Base-by-base conservation (phyloP, 2,113 vertebrate genomes). In the Mystacornis crossleyi region DNA sequence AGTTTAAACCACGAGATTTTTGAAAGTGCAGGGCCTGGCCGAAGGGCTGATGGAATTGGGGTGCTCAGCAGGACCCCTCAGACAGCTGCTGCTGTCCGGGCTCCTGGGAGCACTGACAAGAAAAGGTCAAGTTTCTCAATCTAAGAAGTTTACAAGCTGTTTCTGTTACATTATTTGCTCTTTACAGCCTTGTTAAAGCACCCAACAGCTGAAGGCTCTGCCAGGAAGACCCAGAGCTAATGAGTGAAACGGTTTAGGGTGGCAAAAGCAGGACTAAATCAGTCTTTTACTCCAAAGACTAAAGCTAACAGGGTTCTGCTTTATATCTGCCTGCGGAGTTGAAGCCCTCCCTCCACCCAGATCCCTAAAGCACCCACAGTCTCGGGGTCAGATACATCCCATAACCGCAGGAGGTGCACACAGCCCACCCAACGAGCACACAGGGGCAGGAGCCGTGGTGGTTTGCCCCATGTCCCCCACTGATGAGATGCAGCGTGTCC, bases 101-200 rank as follows among this genome's bases (percentile, higher is more conserved):
- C 4, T 79, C 19, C 71, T 65, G 34, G n/a, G 65, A 87, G 15
- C 42, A 21, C 3, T 2, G 3, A 21, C 16, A 83, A 70, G 53
- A 67, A 74, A 91, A 79, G 20, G 48, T 50, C 64, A 61, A 62
- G 51, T 42, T 21, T 6, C 23, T 34, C 38, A 42, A 26, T 40
- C 4, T 38, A 47, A 72, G 57, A 93, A 38, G 31, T 62, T 70
- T 87, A 77, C 31, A 64, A 61, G 19, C 33, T 53, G 25, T 57
- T 87, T 62, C 55, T 72, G 10, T 80, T 45, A 14, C 15, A n/a
- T 89, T 65, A 72, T 81, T 90, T 92, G 40, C 34, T 83, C 48
- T 81, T 95, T 61, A 64, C 10, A 71, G 65, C 12, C 75, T 94
- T 93, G 50, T 55, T 83, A 90, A 96, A 77, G 69, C 57, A 88